Evolutionary conservation across 2,888 invertebrate species (phyloP).

Genomic region (Pseudeuparius sepicola): DNA sequence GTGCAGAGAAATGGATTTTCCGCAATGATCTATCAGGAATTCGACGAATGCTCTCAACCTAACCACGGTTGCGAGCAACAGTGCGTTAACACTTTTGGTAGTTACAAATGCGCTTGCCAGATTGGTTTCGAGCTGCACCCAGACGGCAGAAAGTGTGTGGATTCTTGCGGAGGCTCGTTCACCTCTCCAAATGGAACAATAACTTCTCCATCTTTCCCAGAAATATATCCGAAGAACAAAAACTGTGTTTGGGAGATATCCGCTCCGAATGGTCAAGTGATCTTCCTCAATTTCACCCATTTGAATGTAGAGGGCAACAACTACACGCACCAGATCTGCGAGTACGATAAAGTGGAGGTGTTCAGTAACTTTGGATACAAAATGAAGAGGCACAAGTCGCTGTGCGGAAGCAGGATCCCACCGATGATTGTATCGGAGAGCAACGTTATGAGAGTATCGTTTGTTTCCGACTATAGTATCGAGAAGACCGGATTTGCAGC

Average conservation of each 20-base stretch:
- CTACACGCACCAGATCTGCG: constrained; percentile 78
- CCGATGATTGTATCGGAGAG: constrained; percentile 84
- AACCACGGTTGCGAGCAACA: constrained; percentile 92
- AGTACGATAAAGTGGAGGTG: constrained; percentile 85
- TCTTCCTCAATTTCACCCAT: constrained; percentile 93
- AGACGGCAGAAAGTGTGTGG: constrained; percentile 93
- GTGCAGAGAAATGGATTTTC: constrained; percentile 97
- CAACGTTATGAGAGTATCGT: constrained; percentile 78
- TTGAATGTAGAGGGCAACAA: constrained; percentile 95
- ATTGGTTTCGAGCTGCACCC: constrained; percentile 92
- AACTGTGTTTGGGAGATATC: constrained; percentile 96
- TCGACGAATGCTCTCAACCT: constrained; percentile 85
- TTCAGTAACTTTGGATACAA: constrained; percentile 66
- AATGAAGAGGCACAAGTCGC: constrained; percentile 73
- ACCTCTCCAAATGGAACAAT: constrained; percentile 77
- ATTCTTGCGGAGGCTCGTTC: constrained; percentile 91
- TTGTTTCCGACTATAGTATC: constrained; percentile 89
- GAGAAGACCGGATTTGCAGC: constrained; percentile 94
- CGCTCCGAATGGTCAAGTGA: constrained; percentile 82
- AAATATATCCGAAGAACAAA: constrained; percentile 85
- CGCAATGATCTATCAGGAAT: constrained; percentile 92
- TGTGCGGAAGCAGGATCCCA: constrained; percentile 77
- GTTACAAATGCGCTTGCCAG: constrained; percentile 84
- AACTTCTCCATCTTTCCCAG: constrained; percentile 91
- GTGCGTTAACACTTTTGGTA: constrained; percentile 78